Base-by-base conservation (phyloP, 2,797 vertebrate species). In the Spatula versicolor region DNA sequence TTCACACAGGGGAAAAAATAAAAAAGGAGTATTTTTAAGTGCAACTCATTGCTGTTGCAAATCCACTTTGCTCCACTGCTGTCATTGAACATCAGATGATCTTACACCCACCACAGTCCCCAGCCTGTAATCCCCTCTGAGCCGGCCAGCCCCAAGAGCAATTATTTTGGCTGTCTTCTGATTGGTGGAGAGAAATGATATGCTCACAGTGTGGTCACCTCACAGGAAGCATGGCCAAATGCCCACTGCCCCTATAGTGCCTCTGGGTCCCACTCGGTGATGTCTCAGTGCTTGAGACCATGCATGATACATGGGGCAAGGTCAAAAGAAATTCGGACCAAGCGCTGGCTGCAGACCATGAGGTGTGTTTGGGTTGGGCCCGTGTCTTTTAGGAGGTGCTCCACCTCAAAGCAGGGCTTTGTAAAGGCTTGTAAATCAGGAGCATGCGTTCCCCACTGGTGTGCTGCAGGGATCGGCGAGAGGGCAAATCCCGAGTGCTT, bases 211-310 rank as follows among this genome's bases (percentile, higher is more conserved):
- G 0, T 39, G 35, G 48, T 37, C 13, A 0, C 31, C 46, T 69
- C 35, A 0, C 2, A 28, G 64, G 23, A 86, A 56, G 75, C 1
- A 3, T 11, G 54, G 31, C 16, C 1, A 2, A 45, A 31, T 1
- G 4, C 21, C 37, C 0, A 0, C 56, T 0, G 0, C 14, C n/a
- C 26, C 41, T 21, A 3, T 1, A 0, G 28, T 55, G 33, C 26
- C 30, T 56, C 22, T 64, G 9, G 7, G 7, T 68, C 50, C 28
- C n/a, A 48, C 1, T 0, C 0, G 2, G 5, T 3, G 28, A 58
- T 2, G 2, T 39, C 39, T 45, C 48, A n/a, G 0, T 4, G 60
- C 48, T 14, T 6, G 8, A 43, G 30, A 73, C 41, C 33, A 20
- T 0, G 0, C 55, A 48, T 59, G 58, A 6, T 5, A 0, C 11